Conservation (phyloP, 2,113 vertebrate genomes). For the Ariopsis seemanni region DNA sequence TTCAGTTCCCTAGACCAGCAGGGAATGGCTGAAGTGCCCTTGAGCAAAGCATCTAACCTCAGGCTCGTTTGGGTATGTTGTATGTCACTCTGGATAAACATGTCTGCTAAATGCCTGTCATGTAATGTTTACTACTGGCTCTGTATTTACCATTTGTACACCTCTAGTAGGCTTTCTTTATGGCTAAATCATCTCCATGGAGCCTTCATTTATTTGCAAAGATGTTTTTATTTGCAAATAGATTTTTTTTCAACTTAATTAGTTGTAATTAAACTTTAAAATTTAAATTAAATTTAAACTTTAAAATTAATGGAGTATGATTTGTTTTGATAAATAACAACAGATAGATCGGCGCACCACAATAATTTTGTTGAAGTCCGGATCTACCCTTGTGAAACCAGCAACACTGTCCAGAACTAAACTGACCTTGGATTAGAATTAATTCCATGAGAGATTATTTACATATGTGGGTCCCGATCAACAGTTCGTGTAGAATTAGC, state of each 20-base stretch:
- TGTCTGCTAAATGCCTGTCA: no score
- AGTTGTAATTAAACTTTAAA: background rate
- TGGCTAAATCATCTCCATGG: constrained; percentile 51
- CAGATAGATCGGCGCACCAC: background rate
- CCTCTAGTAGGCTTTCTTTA: constrained; percentile 27
- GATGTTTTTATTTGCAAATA: background rate
- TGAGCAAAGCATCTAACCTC: no score
- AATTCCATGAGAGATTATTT: background rate
- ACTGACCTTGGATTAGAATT: background rate
- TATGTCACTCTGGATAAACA: no score
- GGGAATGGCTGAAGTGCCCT: no score
- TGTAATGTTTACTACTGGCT: constrained; percentile 42
- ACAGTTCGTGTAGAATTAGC: background rate
- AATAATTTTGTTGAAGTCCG: background rate
- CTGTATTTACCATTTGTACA: constrained; percentile 41
- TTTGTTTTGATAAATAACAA: background rate
- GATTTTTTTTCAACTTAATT: background rate
- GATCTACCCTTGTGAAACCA: background rate
- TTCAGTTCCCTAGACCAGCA: no score
- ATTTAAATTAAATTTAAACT: background rate
- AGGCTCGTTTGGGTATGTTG: no score
- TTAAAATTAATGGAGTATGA: background rate
- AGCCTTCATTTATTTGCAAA: constrained; percentile 45
- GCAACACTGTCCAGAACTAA: background rate
- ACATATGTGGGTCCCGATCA: background rate